Conservation (phyloP, 2,797 vertebrate genomes). For the Adelosebastes latens region DNA sequence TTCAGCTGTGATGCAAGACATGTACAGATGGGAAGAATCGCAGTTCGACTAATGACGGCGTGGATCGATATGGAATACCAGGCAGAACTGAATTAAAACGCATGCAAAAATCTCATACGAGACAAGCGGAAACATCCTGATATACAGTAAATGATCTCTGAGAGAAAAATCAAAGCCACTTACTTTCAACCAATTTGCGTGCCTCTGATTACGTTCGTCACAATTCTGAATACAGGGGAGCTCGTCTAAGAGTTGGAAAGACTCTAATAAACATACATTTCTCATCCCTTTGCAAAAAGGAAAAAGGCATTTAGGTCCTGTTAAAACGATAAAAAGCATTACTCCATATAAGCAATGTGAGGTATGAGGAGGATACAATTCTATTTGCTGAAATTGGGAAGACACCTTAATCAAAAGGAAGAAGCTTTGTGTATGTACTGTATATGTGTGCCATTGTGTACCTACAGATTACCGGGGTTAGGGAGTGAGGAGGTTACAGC, state of each 20-base stretch:
- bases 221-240: conserved; percentile 41
- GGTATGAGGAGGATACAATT: conserved; percentile 80
- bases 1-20: conserved; percentile 68
- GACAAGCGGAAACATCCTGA: conserved; percentile 48
- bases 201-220: conserved; percentile 50
- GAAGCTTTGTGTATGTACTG: conserved; percentile 56
- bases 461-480: conserved; percentile 4
- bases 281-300: conserved; percentile 59
- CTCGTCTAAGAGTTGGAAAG: conserved; percentile 52
- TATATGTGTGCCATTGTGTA: conserved; percentile 48
- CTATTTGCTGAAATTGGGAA: conserved; percentile 77
- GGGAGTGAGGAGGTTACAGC: conserved; percentile 6
- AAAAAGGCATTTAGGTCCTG: conserved; percentile 78
- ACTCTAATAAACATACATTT: conserved; percentile 53
- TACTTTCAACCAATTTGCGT: conserved; percentile 48
- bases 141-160: conserved; percentile 39
- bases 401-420: conserved; percentile 72
- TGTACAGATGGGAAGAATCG: conserved; percentile 44
- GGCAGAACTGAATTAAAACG: conserved; percentile 47
- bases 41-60: conserved; percentile 26
- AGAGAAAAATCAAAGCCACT: conserved; percentile 58
- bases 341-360: conserved; percentile 76
- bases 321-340: conserved; percentile 70
- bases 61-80: conserved; percentile 41
- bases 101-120: conserved; percentile 61